Base-by-base conservation (phyloP, 2,113 vertebrate species). In the Coturnix japonica region DNA sequence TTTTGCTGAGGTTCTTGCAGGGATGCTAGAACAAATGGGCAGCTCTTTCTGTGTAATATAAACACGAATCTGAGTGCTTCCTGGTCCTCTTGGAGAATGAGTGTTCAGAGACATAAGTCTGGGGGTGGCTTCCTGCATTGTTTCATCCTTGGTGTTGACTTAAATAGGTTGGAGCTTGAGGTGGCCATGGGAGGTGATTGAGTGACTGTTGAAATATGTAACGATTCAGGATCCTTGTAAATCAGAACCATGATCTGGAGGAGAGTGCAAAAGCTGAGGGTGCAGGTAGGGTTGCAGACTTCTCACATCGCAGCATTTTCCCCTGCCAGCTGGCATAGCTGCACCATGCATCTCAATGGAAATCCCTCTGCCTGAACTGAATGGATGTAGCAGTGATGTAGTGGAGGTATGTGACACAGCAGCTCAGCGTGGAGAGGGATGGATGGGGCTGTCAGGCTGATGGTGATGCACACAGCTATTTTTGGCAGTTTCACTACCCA, bases 341-440 rank as follows among this genome's bases (percentile, higher is more conserved):
- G 44, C 61, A 56, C n/a, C 70, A 43, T 7, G 7, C 2, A 39
- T 84, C 35, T 30, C 13, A 1, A 10, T 59, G 64, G 76, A 85
- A 82, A 85, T 43, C 59, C 41, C 74, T 72, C 59, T 44, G 47
- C 26, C 21, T 0, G 1, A 78, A 20, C 6, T 4, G 5, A 18
- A 0, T 0, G 2, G 54, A 82, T 75, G 23, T 35, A 57, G 46
- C 25, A 31, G 43, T 31, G 46, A 3, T 8, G 35, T 70, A 85
- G 35, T 56, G 71, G 60, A 80, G 64, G 56, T 30, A 26, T 65
- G 61, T 9, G 21, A 70, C 2, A 5, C 10, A 81, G 54, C 47
- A 60, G 73, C 25, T 15, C 67, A 74, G 49, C 37, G 49, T 9
- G 49, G 18, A 59, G 69, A 1, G 1, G 69, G 71, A 53, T 43